Evolutionary conservation across 1,140 invertebrate species (phyloP).

Genomic region (Idris sp.): DNA sequence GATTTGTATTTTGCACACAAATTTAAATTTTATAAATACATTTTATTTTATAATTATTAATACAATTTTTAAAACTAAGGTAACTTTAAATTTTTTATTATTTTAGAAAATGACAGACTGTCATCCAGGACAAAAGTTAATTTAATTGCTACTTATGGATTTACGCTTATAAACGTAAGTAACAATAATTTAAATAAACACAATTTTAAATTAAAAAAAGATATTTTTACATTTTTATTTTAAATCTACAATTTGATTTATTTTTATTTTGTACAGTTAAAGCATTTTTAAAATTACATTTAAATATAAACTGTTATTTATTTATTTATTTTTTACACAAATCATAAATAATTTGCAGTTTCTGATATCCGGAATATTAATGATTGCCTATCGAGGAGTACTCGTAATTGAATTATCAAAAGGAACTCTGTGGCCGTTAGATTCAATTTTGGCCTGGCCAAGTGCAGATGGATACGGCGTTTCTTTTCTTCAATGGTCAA

Average conservation of each 20-base stretch:
- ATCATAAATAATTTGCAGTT: constrained; percentile 65
- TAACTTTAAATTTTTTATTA: constrained; percentile 3
- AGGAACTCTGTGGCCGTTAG: constrained; percentile 68
- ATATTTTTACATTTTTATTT: no score
- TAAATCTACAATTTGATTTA: no score
- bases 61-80: no score
- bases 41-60: constrained; percentile 1
- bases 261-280: no score
- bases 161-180: constrained; percentile 36
- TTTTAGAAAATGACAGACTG: constrained; percentile 43
- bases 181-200: no score
- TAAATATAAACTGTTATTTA: no score
- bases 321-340: no score
- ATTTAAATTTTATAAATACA: constrained; percentile 6
- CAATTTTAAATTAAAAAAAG: no score
- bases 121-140: constrained; percentile 43
- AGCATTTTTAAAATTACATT: no score
- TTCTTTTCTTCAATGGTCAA: constrained; percentile 69
- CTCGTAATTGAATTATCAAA: constrained; percentile 71
- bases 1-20: no score
- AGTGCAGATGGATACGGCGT: constrained; percentile 67
- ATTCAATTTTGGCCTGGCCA: constrained; percentile 72
- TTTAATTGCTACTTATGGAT: constrained; percentile 36
- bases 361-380: constrained; percentile 62
- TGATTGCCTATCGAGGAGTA: constrained; percentile 67